Conservation (phyloP, 2,888 invertebrate genomes). For the Lasiommata megera region DNA sequence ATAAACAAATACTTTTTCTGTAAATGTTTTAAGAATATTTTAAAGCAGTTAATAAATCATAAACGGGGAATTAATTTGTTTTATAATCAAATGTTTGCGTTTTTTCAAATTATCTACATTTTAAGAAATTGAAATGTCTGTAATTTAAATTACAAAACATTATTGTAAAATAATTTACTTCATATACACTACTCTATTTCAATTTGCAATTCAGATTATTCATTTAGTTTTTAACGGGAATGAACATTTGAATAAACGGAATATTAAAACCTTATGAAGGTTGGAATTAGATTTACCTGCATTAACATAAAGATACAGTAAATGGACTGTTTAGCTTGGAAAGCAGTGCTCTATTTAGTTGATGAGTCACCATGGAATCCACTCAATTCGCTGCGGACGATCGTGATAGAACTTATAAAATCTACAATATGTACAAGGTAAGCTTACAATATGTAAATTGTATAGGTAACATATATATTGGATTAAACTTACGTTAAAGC, state of each 20-base stretch:
- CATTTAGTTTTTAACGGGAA: background rate
- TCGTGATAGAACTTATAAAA: slow-evolving; percentile 67
- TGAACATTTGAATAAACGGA: background rate
- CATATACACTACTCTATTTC: no score
- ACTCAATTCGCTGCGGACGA: slow-evolving; percentile 57
- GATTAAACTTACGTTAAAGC: background rate
- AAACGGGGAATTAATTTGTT: background rate
- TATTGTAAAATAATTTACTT: background rate
- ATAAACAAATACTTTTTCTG: background rate
- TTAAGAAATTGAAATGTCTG: background rate
- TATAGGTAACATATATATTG: background rate
- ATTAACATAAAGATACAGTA: slow-evolving; percentile 6
- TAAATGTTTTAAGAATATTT: no score
- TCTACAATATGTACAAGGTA: slow-evolving; percentile 74
- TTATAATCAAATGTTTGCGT: background rate
- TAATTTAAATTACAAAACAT: background rate
- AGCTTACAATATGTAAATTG: no score
- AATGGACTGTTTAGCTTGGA: slow-evolving; percentile 58
- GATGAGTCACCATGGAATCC: slow-evolving; percentile 63
- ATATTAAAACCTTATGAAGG: background rate
- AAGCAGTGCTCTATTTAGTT: slow-evolving; percentile 43
- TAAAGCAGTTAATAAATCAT: no score
- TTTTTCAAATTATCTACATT: no score
- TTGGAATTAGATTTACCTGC: background rate
- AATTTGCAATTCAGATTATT: background rate